Conservation (phyloP, 2,888 invertebrate genomes). For the Cheilosia pagana region DNA sequence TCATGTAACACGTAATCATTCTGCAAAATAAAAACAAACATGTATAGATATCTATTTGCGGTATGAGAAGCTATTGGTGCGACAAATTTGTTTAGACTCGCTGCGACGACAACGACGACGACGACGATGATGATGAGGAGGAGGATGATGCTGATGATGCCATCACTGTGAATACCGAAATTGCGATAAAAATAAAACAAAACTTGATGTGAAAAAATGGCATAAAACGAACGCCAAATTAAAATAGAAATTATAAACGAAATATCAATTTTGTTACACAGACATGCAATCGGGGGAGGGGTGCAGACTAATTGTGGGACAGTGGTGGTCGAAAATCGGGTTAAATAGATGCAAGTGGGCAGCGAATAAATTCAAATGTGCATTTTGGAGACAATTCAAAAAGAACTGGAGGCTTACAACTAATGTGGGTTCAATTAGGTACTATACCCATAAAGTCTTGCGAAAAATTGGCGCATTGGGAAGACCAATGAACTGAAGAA, state of each 20-base stretch:
- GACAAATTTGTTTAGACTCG: constrained; percentile 5
- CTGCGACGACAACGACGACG: not conserved
- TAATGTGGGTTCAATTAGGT: too few relatives aligned
- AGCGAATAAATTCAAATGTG: too few relatives aligned
- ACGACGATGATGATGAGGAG: constrained; percentile 17
- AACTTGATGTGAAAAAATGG: not conserved
- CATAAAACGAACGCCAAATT: constrained; percentile 39
- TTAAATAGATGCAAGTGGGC: too few relatives aligned
- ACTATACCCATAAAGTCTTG: too few relatives aligned
- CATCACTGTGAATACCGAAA: constrained; percentile 53
- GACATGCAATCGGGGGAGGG: not conserved
- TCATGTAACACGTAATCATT: constrained; percentile 12
- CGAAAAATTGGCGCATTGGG: too few relatives aligned
- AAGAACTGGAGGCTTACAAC: too few relatives aligned
- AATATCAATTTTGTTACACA: not conserved
- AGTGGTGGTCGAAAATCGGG: not conserved
- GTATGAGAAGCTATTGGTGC: not conserved
- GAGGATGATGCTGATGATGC: constrained; percentile 31
- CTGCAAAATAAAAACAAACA: not conserved
- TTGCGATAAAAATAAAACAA: constrained; percentile 28
- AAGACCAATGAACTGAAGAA: too few relatives aligned
- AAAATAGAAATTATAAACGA: constrained; percentile 13
- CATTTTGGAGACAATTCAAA: not conserved
- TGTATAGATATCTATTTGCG: constrained; percentile 10
- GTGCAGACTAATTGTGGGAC: not conserved